Evolutionary conservation across 2,888 invertebrate species (phyloP), one percentile per base, ranked within the genome.

Genomic region (Apotomis betuletana): DNA sequence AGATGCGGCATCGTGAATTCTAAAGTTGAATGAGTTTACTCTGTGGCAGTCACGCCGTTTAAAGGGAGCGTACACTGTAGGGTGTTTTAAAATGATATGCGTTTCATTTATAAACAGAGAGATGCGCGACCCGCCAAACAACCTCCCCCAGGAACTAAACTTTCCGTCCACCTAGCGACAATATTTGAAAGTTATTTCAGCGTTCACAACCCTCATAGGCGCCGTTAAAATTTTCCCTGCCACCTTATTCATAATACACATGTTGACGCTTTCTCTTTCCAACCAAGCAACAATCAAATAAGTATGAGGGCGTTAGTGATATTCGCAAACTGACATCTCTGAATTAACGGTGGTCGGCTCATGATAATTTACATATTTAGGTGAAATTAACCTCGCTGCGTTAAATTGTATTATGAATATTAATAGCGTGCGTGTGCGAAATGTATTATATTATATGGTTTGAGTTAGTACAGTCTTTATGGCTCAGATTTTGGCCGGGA

Each of bases 351-450:
- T 92, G 93, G 93, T 92, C 93, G 91, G 92, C 90, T 92, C 92
- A 93, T 93, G 92, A 94, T 94, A 93, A 94, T 94, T 94, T 94
- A 94, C 94, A 94, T 94, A 94, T 93, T 94, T 93, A 93, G 93
- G 93, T 90, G 89, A 92, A 91, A 93, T 94, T 93, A 93, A 93
- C 93, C 92, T 92, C 92, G 89, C 85, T 84, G 85, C 87, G 91
- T 90, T 92, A 91, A 92, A 93, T 93, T 93, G 90, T 92, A 93
- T 93, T 92, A 93, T 93, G 92, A 93, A 93, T 93, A 92, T 93
- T 92, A 93, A 92, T 93, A 87, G 83, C 81, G 81, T 86, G 87
- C 83, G 89, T 87, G 83, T 81, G 84, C 78, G 81, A 84, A 86
- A 87, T 85, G 83, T 85, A 79, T 87, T 87, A 85, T 86, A 87